phyloP scores from a whole-genome alignment of 2,888 invertebrate species.

The Hoplodrina blanda region DNA sequence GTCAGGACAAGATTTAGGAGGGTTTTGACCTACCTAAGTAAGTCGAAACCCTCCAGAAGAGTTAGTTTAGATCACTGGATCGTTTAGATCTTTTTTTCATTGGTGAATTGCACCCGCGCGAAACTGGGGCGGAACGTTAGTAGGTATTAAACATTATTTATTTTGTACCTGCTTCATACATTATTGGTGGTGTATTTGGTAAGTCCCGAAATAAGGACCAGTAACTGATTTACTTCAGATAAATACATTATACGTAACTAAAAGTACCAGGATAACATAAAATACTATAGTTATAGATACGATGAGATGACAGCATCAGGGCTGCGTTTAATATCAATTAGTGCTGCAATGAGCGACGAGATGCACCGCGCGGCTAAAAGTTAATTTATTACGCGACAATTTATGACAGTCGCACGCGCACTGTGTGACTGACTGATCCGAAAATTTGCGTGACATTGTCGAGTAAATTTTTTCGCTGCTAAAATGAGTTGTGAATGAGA shows the following conservation, averaged over 20 bases:
- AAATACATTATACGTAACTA: neutral
- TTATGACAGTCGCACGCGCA: conserved; percentile 54
- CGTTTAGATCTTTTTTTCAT: too few species aligned
- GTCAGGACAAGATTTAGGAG: too few species aligned
- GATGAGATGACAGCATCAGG: conserved; percentile 59
- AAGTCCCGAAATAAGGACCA: too few species aligned
- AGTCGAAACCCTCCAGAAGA: too few species aligned
- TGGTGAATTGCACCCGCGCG: too few species aligned
- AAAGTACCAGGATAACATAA: neutral
- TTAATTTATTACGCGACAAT: conserved; percentile 70
- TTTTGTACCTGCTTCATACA: too few species aligned
- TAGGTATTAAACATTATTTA: too few species aligned
- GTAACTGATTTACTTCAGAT: neutral
- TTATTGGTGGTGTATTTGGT: too few species aligned
- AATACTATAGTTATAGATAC: conserved; percentile 1
- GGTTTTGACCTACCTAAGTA: too few species aligned
- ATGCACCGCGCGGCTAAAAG: conserved; percentile 67
- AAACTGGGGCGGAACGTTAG: too few species aligned
- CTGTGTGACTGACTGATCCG: conserved; percentile 46
- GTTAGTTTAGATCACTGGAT: too few species aligned
- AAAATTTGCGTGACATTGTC: conserved; percentile 56
- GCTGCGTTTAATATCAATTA: conserved; percentile 67
- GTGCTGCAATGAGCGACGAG: conserved; percentile 53
- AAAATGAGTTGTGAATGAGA: neutral
- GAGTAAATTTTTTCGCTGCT: neutral